A percentile compares a stretch with the other conserved stretches of the same genome.
These are phyloP conservation scores for Junco hyemalis DNA, from an alignment of 2,113 vertebrate genomes.

Conservation along the genomic window DNA sequence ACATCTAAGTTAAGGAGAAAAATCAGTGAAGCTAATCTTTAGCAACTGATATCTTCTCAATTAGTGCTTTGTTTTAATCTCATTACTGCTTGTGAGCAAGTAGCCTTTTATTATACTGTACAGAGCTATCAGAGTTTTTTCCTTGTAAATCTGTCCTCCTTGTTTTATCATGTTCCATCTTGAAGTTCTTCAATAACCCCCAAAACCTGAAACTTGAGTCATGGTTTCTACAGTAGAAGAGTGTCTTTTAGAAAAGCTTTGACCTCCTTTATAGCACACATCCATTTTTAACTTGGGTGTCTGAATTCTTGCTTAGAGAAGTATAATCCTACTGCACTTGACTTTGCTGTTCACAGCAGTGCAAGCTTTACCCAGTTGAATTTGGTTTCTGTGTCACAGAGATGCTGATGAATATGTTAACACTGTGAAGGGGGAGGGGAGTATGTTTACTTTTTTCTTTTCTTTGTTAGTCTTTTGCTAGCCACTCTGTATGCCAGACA, in stretches of 20 bases:
- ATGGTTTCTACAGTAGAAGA: background rate
- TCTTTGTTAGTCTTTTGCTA: background rate
- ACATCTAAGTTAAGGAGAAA: background rate
- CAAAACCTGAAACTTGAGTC: background rate
- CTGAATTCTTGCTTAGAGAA: background rate
- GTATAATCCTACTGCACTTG: background rate
- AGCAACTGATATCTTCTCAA: background rate
- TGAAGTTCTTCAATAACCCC: background rate
- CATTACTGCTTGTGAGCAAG: background rate
- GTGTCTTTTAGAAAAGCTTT: background rate
- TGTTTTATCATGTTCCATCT: background rate
- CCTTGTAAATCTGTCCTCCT: fast-evolving
- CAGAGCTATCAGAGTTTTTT: background rate
- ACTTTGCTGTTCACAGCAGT: background rate
- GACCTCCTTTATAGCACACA: fast-evolving
- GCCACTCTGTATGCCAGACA: background rate
- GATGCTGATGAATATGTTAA: background rate
- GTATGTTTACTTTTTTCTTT: background rate
- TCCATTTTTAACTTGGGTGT: background rate
- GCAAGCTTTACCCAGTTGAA: background rate
- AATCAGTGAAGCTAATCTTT: background rate
- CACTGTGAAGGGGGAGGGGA: background rate
- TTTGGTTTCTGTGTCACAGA: background rate
- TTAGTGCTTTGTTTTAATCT: background rate
- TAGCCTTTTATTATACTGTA: background rate